Percentiles rank a stretch among this genome's conserved stretches.
These are phyloP conservation scores for Salvelinus alpinus DNA, from an alignment of 2,113 vertebrate species.

Conservation along the genomic window DNA sequence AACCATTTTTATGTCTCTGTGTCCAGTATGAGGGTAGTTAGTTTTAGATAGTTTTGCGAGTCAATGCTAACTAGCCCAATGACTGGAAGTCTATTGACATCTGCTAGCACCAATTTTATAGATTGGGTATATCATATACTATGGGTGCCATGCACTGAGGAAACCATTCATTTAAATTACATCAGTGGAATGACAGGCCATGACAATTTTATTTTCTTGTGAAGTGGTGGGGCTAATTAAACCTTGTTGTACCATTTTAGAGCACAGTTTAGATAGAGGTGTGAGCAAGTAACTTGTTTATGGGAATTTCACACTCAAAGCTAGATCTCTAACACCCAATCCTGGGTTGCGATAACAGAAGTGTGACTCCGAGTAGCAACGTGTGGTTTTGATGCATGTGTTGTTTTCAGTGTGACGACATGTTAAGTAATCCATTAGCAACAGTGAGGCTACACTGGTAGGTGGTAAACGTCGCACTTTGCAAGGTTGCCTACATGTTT, in stretches of 20 bases:
- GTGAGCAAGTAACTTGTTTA: conserved; percentile 19
- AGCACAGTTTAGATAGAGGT: conserved; percentile 40
- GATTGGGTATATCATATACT: not conserved
- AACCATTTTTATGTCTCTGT: too few relatives aligned
- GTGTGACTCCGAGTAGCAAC: conserved; percentile 52
- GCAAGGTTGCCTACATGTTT: not conserved
- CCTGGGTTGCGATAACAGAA: conserved; percentile 29
- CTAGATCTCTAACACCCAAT: conserved; percentile 26
- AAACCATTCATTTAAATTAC: conserved; percentile 1
- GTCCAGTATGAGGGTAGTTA: too few relatives aligned
- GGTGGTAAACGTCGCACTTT: not conserved
- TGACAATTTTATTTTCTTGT: conserved; percentile 51
- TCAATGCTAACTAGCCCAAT: too few relatives aligned
- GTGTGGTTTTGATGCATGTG: conserved; percentile 48
- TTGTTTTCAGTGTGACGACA: conserved; percentile 35
- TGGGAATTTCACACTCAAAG: conserved; percentile 18
- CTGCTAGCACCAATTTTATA: not conserved
- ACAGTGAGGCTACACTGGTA: conserved; percentile 2
- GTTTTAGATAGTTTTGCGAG: too few relatives aligned
- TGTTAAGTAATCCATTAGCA: conserved; percentile 56
- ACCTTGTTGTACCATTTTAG: conserved; percentile 40
- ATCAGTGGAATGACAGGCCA: conserved; percentile 7
- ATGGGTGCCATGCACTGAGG: not conserved
- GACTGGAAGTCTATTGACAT: too few relatives aligned
- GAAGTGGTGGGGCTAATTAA: conserved; percentile 40